phyloP scores from a whole-genome alignment of 1,140 invertebrate genomes.

The Hylaeus anthracinus region DNA sequence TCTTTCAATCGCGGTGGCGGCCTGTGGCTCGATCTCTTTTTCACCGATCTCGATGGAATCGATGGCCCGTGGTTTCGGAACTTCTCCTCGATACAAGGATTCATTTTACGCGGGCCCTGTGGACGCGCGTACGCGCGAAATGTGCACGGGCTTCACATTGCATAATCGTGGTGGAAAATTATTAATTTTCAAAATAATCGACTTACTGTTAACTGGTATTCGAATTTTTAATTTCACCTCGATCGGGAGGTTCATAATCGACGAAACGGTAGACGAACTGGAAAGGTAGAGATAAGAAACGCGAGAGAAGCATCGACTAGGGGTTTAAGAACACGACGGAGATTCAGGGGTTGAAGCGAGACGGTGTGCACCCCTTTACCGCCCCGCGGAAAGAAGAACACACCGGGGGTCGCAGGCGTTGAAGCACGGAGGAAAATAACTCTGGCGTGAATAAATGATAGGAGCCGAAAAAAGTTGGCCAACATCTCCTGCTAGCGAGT shows the following conservation, averaged over 20 bases:
- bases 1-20: slow-evolving; percentile 46
- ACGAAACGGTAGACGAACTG: not conserved
- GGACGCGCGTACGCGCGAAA: not conserved
- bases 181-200: too few species aligned
- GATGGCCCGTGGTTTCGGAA: not conserved
- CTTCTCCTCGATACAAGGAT: slow-evolving; percentile 8
- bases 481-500: slow-evolving; percentile 42
- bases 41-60: slow-evolving; percentile 35
- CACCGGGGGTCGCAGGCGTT: not conserved
- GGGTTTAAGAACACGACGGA: not conserved
- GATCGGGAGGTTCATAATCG: not conserved
- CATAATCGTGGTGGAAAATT: too few species aligned
- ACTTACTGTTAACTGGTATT: not conserved
- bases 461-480: slow-evolving; percentile 60
- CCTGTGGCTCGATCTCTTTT: slow-evolving; percentile 37
- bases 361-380: not conserved
- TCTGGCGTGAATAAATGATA: slow-evolving; percentile 66
- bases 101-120: not conserved
- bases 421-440: slow-evolving; percentile 56
- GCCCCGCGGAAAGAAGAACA: not conserved
- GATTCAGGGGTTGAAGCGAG: not conserved
- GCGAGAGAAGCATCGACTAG: not conserved
- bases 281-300: slow-evolving; percentile 1
- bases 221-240: not conserved
- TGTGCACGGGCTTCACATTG: too few species aligned